Base-by-base conservation (phyloP, 2,888 invertebrate genomes). In the Ligdia adustata region DNA sequence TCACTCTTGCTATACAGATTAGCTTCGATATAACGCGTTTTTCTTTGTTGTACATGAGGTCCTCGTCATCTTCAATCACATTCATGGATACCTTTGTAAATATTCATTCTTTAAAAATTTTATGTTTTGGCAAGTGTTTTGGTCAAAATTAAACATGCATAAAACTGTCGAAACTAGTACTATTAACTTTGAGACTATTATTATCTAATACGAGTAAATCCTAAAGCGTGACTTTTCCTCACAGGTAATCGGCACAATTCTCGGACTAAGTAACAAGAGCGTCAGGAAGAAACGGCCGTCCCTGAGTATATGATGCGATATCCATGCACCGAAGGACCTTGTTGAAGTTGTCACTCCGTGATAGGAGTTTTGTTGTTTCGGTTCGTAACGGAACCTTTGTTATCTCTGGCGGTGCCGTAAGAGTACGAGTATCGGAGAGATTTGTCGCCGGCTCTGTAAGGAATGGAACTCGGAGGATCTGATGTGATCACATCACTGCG, bases 261-360 rank as follows among this genome's bases (percentile, higher is more conserved):
- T 95, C 67, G 95, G 95, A 3, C 92, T 95, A 72, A 95, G 95
- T 80, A 94, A 93, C 69, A 94, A 94, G 76, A 93, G 93, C 62
- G 94, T 95, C 60, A 91, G 95, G 67, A 95, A 95, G 90, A 95
- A 95, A 89, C 91, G 95, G 61, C 95, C 95, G 27, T 95, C 95
- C 9, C 88, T 95, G 58, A 95, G 94, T 84, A 95, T 95, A 92
- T 95, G 93, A 92, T 74, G 73, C 59, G 67, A 55, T 50, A 39
- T 55, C 53, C 52, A 53, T 54, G 48, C 48, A 40, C 45, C 47
- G 51, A 46, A 51, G 73, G 75, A 72, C 72, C 69, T 78, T 69
- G 73, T 78, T 79, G 22, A 22, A 6, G n/a, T n/a, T n/a, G 22
- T 22, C 60, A 79, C 89, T 88, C 88, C 82, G 64, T 69, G 79